Evolutionary conservation across 2,113 vertebrate genomes (phyloP).

Genomic region (Ginglymostoma cirratum): DNA sequence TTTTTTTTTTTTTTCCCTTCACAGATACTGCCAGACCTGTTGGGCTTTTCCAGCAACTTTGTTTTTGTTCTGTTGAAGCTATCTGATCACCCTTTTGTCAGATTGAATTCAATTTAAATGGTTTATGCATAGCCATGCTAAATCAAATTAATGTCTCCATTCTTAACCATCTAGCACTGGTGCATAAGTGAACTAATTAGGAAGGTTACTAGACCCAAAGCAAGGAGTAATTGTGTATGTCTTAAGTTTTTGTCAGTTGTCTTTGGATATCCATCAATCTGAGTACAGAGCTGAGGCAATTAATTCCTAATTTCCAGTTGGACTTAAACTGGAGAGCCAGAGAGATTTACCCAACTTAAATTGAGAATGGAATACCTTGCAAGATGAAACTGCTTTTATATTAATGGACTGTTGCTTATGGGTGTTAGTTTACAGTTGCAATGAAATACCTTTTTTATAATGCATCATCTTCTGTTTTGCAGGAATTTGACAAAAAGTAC

Average conservation of each 20-base stretch:
- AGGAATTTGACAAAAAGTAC: slow-evolving; percentile 99
- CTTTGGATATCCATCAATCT: not conserved
- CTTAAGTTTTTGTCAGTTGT: not conserved
- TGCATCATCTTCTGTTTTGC: slow-evolving; percentile 40
- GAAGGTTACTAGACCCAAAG: not conserved
- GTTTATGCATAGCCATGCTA: too few relatives aligned
- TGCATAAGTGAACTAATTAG: not conserved
- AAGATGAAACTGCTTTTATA: not conserved
- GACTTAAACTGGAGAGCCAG: not conserved
- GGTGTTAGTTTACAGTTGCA: not conserved
- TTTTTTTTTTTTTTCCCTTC: too few relatives aligned
- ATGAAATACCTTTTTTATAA: not conserved
- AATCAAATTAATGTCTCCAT: too few relatives aligned
- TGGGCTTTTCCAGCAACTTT: too few relatives aligned
- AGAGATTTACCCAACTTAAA: not conserved
- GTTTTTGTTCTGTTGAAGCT: too few relatives aligned
- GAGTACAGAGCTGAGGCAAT: not conserved
- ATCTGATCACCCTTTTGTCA: too few relatives aligned
- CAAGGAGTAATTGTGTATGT: not conserved
- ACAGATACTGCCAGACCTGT: too few relatives aligned
- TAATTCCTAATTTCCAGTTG: not conserved
- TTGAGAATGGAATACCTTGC: not conserved
- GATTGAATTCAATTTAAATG: too few relatives aligned
- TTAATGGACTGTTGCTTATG: not conserved
- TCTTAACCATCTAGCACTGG: too few relatives aligned